phyloP scores from a whole-genome alignment of 2,888 invertebrate species.

The Didymodactylos carnosus region DNA sequence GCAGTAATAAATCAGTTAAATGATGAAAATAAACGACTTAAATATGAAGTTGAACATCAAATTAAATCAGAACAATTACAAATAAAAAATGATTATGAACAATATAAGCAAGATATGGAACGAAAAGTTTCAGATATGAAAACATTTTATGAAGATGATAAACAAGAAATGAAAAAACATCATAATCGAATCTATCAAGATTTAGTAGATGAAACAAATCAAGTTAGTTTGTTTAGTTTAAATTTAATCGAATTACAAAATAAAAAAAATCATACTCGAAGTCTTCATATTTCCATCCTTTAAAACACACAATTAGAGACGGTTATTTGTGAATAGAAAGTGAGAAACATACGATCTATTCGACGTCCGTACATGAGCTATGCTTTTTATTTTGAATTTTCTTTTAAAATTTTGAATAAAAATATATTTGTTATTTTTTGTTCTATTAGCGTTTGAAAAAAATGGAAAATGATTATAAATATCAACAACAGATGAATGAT shows the following conservation, averaged over 20 bases:
- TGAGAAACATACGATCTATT: too few species aligned
- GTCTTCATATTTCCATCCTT: neutral
- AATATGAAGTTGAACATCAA: neutral
- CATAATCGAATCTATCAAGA: neutral
- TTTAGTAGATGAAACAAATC: neutral
- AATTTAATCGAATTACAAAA: too few species aligned
- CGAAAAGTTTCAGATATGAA: neutral
- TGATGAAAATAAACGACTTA: neutral
- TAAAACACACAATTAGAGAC: too few species aligned
- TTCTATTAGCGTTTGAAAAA: neutral
- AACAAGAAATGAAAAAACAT: neutral
- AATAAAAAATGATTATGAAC: neutral
- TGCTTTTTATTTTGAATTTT: too few species aligned
- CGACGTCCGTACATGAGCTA: too few species aligned
- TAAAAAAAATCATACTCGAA: too few species aligned
- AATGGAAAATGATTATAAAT: neutral
- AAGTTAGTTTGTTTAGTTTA: too few species aligned
- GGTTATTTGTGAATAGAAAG: too few species aligned
- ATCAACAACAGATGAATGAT: neutral
- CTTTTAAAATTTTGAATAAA: neutral
- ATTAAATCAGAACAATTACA: neutral
- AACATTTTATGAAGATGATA: neutral
- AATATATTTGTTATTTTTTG: neutral
- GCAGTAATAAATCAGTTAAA: neutral
- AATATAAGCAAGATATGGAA: neutral